These are phyloP conservation scores for Carapus acus DNA, from an alignment of 2,797 vertebrate species.

Conservation along the genomic window DNA sequence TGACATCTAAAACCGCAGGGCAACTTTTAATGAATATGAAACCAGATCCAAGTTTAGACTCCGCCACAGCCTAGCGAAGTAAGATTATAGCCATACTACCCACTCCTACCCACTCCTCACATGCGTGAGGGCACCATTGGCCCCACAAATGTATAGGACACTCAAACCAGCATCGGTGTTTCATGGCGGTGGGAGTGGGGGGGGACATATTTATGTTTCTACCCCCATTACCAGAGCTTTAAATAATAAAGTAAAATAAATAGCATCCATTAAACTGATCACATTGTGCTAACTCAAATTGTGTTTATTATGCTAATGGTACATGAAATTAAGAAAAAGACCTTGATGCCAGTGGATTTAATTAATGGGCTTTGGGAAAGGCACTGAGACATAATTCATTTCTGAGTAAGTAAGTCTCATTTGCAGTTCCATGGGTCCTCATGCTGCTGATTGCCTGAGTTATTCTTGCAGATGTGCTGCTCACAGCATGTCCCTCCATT, in stretches of 20 bases:
- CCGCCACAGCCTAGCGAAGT: conserved; percentile 30
- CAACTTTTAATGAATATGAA: conserved; percentile 67
- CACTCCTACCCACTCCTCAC: conserved; percentile 77
- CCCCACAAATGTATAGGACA: conserved; percentile 66
- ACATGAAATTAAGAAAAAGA: conserved; percentile 99
- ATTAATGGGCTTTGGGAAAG: conserved; percentile 99
- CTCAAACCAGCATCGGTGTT: conserved; percentile 84
- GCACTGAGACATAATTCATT: conserved; percentile 98
- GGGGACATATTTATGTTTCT: conserved; percentile 89
- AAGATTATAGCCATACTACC: conserved; percentile 73
- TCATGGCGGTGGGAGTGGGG: conserved; percentile 82
- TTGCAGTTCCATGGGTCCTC: conserved; percentile 95
- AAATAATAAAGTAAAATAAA: conserved; percentile 99
- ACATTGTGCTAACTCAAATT: conserved; percentile 98
- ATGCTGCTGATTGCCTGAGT: conserved; percentile 98
- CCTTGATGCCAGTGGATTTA: conserved; percentile 99
- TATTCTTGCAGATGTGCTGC: conserved; percentile 99
- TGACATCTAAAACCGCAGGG: conserved; percentile 53
- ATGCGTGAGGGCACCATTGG: conserved; percentile 69
- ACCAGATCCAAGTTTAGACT: conserved; percentile 41
- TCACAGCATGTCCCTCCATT: conserved; percentile 98
- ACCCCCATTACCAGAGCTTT: conserved; percentile 89
- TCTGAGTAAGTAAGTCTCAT: conserved; percentile 98
- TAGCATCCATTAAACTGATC: conserved; percentile 98
- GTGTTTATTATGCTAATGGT: conserved; percentile 99